A percentile compares a stretch with the other conserved stretches of the same genome.
These are phyloP conservation scores for Phaonia tiefii DNA, from an alignment of 2,888 invertebrate genomes.

Conservation along the genomic window DNA sequence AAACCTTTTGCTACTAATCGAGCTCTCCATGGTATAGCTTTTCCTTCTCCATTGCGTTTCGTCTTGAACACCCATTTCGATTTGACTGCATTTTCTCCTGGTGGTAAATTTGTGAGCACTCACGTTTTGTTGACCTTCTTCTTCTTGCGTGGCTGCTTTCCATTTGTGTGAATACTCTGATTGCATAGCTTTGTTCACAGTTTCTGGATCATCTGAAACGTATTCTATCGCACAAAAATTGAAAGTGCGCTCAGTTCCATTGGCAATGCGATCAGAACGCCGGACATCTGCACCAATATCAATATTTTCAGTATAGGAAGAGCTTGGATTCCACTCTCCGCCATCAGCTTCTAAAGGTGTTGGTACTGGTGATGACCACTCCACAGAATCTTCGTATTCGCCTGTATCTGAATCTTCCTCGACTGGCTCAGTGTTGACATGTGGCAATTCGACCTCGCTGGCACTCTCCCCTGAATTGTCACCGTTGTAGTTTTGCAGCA, in stretches of 20 bases:
- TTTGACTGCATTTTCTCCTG: constrained; percentile 43
- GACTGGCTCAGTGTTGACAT: not conserved
- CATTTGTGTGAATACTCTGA: constrained; percentile 39
- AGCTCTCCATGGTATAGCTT: constrained; percentile 17
- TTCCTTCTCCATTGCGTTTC: constrained; percentile 48
- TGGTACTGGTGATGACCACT: not conserved
- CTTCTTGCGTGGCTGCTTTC: constrained; percentile 35
- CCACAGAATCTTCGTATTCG: constrained; percentile 1
- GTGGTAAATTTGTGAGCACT: constrained; percentile 28
- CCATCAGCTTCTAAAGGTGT: not conserved
- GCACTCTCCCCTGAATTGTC: constrained; percentile 18
- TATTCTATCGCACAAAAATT: constrained; percentile 46
- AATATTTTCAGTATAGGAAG: not conserved
- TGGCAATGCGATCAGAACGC: constrained; percentile 4
- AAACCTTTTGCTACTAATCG: constrained; percentile 53
- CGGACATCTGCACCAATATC: not conserved
- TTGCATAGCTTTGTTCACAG: constrained; percentile 54
- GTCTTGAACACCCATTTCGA: constrained; percentile 58
- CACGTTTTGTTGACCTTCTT: constrained; percentile 33
- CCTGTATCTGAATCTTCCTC: not conserved
- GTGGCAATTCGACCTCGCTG: not conserved
- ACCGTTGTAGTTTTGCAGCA: not conserved
- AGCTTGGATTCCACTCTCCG: not conserved
- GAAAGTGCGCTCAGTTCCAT: not conserved
- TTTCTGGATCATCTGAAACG: constrained; percentile 50